Conservation (phyloP, 2,797 vertebrate genomes). For the Sebastes nivosus region DNA sequence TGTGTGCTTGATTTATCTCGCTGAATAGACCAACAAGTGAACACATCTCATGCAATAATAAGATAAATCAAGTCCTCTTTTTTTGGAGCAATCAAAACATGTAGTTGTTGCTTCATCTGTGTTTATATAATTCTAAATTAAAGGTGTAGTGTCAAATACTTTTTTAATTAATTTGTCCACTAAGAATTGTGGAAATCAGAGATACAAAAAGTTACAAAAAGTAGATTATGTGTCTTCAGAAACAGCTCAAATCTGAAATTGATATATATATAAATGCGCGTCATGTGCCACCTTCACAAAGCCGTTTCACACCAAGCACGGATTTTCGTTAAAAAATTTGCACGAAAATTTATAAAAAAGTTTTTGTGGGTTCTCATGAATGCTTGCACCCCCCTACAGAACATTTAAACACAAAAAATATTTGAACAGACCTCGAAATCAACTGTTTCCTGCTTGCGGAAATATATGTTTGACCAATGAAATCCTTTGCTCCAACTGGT, state of each 20-base stretch:
- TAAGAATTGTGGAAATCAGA: not conserved
- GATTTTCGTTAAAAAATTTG: not conserved
- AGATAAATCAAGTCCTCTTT: constrained; percentile 15
- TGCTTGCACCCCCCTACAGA: not conserved
- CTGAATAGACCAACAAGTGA: constrained; percentile 15
- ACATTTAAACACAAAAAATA: not conserved
- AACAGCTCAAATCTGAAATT: no score
- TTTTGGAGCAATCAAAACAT: not conserved
- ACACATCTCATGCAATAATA: constrained; percentile 26
- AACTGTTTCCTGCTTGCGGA: rapidly evolving
- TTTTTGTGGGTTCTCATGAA: not conserved
- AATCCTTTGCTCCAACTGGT: not conserved
- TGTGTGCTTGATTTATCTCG: constrained; percentile 52
- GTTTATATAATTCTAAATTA: not conserved
- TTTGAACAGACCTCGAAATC: not conserved
- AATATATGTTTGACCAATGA: not conserved
- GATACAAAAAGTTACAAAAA: not conserved
- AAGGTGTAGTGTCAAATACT: not conserved
- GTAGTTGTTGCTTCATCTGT: not conserved
- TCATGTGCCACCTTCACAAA: no score
- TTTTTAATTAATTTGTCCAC: not conserved
- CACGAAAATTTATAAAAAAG: not conserved
- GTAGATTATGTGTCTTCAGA: not conserved
- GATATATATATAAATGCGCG: no score
- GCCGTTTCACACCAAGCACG: not conserved